These are phyloP conservation scores for Diuraphis noxia DNA, from an alignment of 1,140 invertebrate genomes.

Conservation along the genomic window DNA sequence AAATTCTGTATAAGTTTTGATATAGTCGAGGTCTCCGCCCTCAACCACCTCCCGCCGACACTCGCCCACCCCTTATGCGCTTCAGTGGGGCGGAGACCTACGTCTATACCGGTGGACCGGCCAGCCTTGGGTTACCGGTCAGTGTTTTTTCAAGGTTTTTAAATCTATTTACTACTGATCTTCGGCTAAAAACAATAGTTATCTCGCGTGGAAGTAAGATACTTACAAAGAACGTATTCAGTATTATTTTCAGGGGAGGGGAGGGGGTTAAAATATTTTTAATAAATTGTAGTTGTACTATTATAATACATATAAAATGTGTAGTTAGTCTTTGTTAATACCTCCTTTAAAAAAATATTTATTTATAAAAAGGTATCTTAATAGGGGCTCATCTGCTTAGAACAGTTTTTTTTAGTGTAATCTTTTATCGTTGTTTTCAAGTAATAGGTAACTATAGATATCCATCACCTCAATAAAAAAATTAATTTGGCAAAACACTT, in stretches of 20 bases:
- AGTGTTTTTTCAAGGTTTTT: not conserved
- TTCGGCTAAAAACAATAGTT: not conserved
- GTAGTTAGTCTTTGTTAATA: too few relatives aligned
- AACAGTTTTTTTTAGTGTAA: not conserved
- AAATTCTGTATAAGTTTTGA: not conserved
- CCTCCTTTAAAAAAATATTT: too few relatives aligned
- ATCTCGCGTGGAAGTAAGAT: not conserved
- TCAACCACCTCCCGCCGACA: not conserved
- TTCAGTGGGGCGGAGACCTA: not conserved
- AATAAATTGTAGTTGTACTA: too few relatives aligned
- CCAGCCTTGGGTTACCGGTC: not conserved
- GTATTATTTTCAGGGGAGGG: too few relatives aligned
- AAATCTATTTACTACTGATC: not conserved
- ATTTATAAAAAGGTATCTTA: not conserved
- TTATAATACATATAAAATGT: too few relatives aligned
- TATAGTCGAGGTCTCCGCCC: not conserved
- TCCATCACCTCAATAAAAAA: too few relatives aligned
- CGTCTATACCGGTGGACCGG: not conserved
- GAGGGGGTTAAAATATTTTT: too few relatives aligned
- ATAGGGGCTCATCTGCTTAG: not conserved
- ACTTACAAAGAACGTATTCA: too few relatives aligned
- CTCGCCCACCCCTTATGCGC: not conserved
- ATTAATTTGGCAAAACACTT: too few relatives aligned
- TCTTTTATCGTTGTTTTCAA: not conserved
- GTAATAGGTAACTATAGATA: too few relatives aligned